Evolutionary conservation across 1,140 invertebrate species (phyloP).

Genomic region (Coelopa frigida): DNA sequence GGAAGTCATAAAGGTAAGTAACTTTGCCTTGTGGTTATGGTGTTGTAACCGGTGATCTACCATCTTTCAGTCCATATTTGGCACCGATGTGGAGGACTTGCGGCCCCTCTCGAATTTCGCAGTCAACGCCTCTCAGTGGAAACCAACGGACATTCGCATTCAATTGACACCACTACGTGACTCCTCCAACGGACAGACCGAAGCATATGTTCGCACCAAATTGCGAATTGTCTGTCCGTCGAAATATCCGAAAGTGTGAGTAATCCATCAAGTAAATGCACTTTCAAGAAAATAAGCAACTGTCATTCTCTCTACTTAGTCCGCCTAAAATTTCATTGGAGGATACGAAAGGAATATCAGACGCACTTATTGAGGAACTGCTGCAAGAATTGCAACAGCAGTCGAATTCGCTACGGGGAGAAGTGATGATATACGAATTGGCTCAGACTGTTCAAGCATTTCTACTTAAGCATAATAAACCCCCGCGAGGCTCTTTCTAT

Average conservation of each 20-base stretch:
- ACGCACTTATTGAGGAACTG: slow-evolving; percentile 51
- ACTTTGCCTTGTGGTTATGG: background rate
- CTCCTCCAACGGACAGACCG: slow-evolving; percentile 50
- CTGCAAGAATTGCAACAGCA: slow-evolving; percentile 52
- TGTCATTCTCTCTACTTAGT: slow-evolving; percentile 1
- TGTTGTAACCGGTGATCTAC: slow-evolving; percentile 12
- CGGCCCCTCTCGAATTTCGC: slow-evolving; percentile 35
- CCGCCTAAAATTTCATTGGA: slow-evolving; percentile 36
- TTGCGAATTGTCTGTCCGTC: slow-evolving; percentile 59
- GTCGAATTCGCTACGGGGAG: slow-evolving; percentile 54
- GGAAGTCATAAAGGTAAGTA: slow-evolving; percentile 59
- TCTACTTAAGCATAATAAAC: slow-evolving; percentile 64
- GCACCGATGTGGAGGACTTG: slow-evolving; percentile 53
- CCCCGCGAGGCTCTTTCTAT: slow-evolving; percentile 67
- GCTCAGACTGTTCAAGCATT: slow-evolving; percentile 60
- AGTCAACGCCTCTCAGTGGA: slow-evolving; percentile 48
- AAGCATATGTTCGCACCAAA: slow-evolving; percentile 59
- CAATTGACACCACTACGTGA: slow-evolving; percentile 61
- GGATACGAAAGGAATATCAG: slow-evolving; percentile 58
- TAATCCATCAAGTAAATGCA: slow-evolving; percentile 17
- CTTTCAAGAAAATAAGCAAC: slow-evolving; percentile 11
- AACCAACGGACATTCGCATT: slow-evolving; percentile 59
- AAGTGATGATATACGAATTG: slow-evolving; percentile 72
- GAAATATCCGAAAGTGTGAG: slow-evolving; percentile 67
- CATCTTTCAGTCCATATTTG: slow-evolving; percentile 55